Conservation (phyloP, 2,888 invertebrate species). For the Drosophila recens region DNA sequence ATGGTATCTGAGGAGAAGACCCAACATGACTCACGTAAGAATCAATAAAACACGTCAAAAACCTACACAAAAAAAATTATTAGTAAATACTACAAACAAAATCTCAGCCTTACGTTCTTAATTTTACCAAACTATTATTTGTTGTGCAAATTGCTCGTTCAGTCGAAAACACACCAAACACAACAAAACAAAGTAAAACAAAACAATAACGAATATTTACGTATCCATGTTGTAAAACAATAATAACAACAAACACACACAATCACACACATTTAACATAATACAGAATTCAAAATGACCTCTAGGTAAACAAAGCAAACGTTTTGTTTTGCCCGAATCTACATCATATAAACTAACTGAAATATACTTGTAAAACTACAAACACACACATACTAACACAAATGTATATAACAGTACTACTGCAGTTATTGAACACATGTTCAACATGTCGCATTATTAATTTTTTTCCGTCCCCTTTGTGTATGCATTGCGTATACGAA, state of each 20-base stretch:
- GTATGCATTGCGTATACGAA: conserved; percentile 31
- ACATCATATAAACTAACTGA: conserved; percentile 23
- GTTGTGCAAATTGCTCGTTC: conserved; percentile 77
- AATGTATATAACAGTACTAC: conserved; percentile 17
- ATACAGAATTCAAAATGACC: conserved; percentile 32
- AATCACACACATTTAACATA: conserved; percentile 28
- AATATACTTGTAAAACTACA: conserved; percentile 38
- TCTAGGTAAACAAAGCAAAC: conserved; percentile 56
- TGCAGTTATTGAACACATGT: conserved; percentile 54
- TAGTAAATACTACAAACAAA: conserved; percentile 45
- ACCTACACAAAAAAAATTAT: conserved; percentile 31
- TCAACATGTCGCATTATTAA: conserved; percentile 61
- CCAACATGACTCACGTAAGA: conserved; percentile 93
- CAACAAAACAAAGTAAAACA: conserved; percentile 22
- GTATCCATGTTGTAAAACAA: conserved; percentile 37
- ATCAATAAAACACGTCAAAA: conserved; percentile 62
- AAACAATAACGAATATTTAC: conserved; percentile 48
- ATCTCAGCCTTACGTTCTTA: conserved; percentile 53
- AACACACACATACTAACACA: conserved; percentile 26
- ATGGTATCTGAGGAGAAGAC: conserved; percentile 92
- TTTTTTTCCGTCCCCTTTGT: conserved; percentile 38
- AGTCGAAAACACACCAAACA: conserved; percentile 42
- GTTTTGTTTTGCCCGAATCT: conserved; percentile 38
- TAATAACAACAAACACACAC: conserved; percentile 23
- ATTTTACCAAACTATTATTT: conserved; percentile 62